Evolutionary conservation across 2,113 vertebrate species (phyloP), one percentile per base, ranked within the genome.

Genomic region (Lucifuga dentata): DNA sequence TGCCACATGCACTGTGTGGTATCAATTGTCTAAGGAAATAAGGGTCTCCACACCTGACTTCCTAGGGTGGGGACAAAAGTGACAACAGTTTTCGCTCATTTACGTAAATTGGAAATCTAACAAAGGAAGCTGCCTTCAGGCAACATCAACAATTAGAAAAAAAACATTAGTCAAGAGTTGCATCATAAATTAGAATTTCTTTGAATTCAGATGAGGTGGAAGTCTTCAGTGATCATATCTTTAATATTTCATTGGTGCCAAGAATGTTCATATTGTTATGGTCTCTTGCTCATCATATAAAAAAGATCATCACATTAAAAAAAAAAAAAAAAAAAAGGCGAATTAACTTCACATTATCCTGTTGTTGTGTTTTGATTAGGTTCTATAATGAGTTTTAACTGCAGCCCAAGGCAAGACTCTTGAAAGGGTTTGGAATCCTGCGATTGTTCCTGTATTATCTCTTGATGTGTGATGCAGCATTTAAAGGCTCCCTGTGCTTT

Each of bases 121-220:
- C 81, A 89, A 87, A 80, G 68, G 76, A 26, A 80, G 56, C 46
- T 66, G 70, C 73, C 91, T 88, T 80, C 36, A 38, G 80, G 92
- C 88, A 77, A 52, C 57, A 84, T 85, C 80, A 85, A 85, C 74
- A 89, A 90, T 90, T 86, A 88, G 15, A 78, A 15, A 17, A 56
- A 35, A 78, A 80, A 81, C 79, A 78, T 29, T 15, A 76, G 49
- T 75, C 73, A 20, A n/a, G 56, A 63, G 41, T 78, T 81, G 69
- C 78, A 67, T 84, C 81, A 85, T 82, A 78, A 90, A 89, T 89
- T 72, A 75, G 65, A 71, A 87, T 88, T 88, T 84, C 53, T 61
- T 51, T 33, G 43, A 87, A 90, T 88, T 86, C 58, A 88, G 90
- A 92, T 88, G 76, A 90, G 86, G 76, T 77, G n/a, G n/a, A n/a